Base-by-base conservation (phyloP, 2,797 vertebrate genomes). In the Coreius guichenoti region DNA sequence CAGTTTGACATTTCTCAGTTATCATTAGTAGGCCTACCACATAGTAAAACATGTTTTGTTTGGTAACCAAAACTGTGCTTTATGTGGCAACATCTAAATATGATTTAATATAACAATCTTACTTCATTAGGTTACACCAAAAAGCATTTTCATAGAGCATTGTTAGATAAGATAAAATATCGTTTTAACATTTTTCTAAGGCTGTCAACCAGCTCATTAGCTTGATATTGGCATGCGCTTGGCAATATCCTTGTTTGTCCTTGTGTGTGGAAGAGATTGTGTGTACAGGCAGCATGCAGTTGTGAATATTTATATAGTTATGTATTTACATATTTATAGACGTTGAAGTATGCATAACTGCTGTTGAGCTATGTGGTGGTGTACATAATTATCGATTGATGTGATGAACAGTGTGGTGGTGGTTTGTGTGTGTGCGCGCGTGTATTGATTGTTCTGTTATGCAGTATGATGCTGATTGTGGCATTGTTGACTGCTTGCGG, bases 401-500 rank as follows among this genome's bases (percentile, higher is more conserved):
- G 81, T 83, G 81, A 80, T 83, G 68, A 49, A 85, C 67, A 85
- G 76, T 72, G 83, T 80, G 76, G 75, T 83, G 78, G 65, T 77
- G 85, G 85, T 83, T 83, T 87, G 77, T 47, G 76, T 87, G 81
- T 80, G 77, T 81, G 76, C 54, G 26, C 68, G 78, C 54, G 26
- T 74, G 78, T 84, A 87, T 87, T 87, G 86, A 87, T 87, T 76
- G 82, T 61, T 69, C 77, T 87, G 72, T 87, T 80, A 80, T 81
- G 63, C 77, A 84, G 84, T 87, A 81, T 87, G 86, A 84, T 84
- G 82, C 82, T 81, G 77, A 69, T 78, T 70, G 82, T 87, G 78
- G 77, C 78, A 77, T 69, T 87, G 86, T 87, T 87, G 86, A 84
- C 86, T 84, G 63, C 63, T 81, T 87, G 89, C 90, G 88, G 91